A percentile compares a stretch with the other conserved stretches of the same genome.
Evolutionary conservation across 2,888 invertebrate species (phyloP).

Genomic region (Coleophora deauratella): DNA sequence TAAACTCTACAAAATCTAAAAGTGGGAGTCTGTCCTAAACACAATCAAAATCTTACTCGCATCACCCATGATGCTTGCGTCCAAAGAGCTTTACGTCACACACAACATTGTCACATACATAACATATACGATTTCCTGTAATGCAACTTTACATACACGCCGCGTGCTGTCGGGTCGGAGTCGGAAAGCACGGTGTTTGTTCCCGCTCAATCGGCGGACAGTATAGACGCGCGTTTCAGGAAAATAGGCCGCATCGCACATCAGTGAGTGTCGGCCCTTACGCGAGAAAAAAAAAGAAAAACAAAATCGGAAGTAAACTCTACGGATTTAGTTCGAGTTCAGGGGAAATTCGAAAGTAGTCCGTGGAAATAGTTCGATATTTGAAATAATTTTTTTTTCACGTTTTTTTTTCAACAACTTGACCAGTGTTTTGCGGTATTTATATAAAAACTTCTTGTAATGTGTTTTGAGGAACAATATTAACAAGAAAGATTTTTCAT

Average conservation of each 20-base stretch:
- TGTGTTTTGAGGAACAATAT: not conserved
- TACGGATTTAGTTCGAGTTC: constrained; percentile 30
- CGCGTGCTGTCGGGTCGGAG: constrained; percentile 11
- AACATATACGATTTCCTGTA: constrained; percentile 24
- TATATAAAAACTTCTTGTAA: not conserved
- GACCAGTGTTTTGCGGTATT: not conserved
- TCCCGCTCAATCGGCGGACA: constrained; percentile 30
- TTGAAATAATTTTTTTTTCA: constrained; percentile 13
- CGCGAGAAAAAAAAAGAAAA: constrained; percentile 30
- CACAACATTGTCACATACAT: constrained; percentile 8
- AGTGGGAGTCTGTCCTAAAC: too few species aligned
- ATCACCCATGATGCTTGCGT: too few species aligned
- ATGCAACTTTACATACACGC: constrained; percentile 19
- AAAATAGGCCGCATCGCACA: constrained; percentile 48
- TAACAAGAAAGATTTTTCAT: not conserved
- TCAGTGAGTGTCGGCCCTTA: constrained; percentile 27
- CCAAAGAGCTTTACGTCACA: constrained; percentile 21
- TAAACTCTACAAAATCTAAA: too few species aligned
- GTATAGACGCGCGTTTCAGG: constrained; percentile 43
- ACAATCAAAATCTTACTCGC: constrained; percentile 1
- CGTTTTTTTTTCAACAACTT: not conserved
- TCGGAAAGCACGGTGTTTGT: constrained; percentile 13
- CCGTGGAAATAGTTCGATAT: constrained; percentile 6
- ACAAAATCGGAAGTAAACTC: constrained; percentile 32
- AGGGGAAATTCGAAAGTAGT: constrained; percentile 4